Base-by-base conservation (phyloP, 2,797 vertebrate genomes). In the Tachyglossus aculeatus region DNA sequence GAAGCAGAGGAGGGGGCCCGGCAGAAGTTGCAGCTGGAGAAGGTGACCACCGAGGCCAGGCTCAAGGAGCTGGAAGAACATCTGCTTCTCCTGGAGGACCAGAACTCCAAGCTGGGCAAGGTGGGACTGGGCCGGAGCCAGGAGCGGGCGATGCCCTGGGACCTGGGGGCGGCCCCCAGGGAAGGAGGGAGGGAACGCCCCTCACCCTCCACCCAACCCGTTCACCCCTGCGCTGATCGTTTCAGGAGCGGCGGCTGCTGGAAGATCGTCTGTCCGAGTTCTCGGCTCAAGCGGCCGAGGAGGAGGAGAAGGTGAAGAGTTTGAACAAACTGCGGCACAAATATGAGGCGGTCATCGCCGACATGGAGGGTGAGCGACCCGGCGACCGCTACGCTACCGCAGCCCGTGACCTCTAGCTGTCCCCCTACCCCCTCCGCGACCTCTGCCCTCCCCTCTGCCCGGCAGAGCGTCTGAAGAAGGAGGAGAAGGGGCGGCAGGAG, bases 21-120 rank as follows among this genome's bases (percentile, higher is more conserved):
- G 58, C 96, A 97, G 91, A 95, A 96, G 81, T 93, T 97, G 78
- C 94, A 96, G 77, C 89, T 97, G 77, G 96, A 97, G 85, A 97
- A 95, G 76, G 96, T 97, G 51, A 93, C 94, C 3, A 86, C 94
- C 1, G 96, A 97, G 82, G 94, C 93, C 12, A 96, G 93, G 90
- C 88, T 94, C 58, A 97, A 97, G 86, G 96, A 95, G 78, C 85
- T 95, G 43, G 94, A 96, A 72, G 91, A 94, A 0, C 94, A 96
- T 44, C 55, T 92, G 38, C 58, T 95, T 41, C 89, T 89, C 19
- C 48, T 94, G 9, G 94, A 90, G 57, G 96, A 97, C 74, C 96
- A 97, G 76, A 95, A 93, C 54, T 88, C 96, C 58, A 90, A 95
- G 77, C 77, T 97, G 14, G 84, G 80, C 90, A 97, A 96, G 94